These are phyloP conservation scores for Canis aureus DNA, from an alignment of 2,113 vertebrate species.

Conservation along the genomic window DNA sequence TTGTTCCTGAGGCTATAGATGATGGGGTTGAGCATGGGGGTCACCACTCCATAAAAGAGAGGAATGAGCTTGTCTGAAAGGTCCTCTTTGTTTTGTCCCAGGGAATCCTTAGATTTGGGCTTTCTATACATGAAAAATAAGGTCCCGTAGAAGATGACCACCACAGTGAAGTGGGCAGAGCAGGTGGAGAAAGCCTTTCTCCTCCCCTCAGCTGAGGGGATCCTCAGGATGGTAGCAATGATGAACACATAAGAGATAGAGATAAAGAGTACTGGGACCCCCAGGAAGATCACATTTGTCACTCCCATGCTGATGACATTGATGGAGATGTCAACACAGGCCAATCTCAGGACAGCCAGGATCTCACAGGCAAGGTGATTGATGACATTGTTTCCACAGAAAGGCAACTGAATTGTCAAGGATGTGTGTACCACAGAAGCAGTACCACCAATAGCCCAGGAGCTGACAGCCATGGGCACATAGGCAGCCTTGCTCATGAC, in stretches of 20 bases:
- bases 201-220: constrained; percentile 41
- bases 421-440: no score
- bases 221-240: constrained; percentile 55
- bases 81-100: not conserved
- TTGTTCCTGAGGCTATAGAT: constrained; percentile 66
- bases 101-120: constrained; percentile 35
- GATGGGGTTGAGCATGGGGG: constrained; percentile 54
- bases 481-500: constrained; percentile 58
- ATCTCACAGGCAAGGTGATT: no score
- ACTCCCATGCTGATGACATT: constrained; percentile 23
- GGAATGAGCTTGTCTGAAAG: constrained; percentile 46
- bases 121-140: constrained; percentile 60
- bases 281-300: not conserved
- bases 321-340: not conserved
- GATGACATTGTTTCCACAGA: no score
- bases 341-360: no score
- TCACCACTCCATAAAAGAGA: constrained; percentile 40
- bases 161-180: constrained; percentile 56
- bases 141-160: constrained; percentile 57
- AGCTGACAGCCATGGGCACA: not conserved
- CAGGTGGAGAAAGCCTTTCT: constrained; percentile 63
- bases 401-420: no score
- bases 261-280: not conserved
- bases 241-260: constrained; percentile 57
- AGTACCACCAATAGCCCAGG: no score